Evolutionary conservation across 2,888 invertebrate species (phyloP).

Genomic region (Oxytorus armatus): DNA sequence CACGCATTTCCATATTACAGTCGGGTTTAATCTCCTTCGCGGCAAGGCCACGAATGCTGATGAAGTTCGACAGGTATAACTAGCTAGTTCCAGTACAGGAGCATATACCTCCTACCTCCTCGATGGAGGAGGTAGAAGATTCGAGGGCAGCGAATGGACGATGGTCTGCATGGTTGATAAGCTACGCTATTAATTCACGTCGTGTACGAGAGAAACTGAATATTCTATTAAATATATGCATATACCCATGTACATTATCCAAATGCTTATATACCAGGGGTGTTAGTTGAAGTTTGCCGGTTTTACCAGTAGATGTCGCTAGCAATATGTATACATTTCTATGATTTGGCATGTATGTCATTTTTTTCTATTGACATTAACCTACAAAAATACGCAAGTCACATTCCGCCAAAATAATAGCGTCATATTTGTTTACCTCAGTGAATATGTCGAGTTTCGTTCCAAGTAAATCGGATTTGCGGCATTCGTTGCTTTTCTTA

Average conservation of each 20-base stretch:
- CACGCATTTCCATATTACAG: slow-evolving; percentile 82
- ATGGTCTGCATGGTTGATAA: slow-evolving; percentile 59
- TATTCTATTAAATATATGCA: too few relatives aligned
- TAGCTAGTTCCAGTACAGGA: slow-evolving; percentile 44
- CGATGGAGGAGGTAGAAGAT: slow-evolving; percentile 7
- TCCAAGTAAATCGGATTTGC: too few relatives aligned
- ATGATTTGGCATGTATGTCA: too few relatives aligned
- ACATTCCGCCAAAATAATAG: too few relatives aligned
- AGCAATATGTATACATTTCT: too few relatives aligned
- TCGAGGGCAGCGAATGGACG: slow-evolving; percentile 35
- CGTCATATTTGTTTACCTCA: too few relatives aligned
- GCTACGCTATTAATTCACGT: slow-evolving; percentile 54
- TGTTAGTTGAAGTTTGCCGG: too few relatives aligned
- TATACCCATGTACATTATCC: not conserved
- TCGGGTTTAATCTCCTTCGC: slow-evolving; percentile 78
- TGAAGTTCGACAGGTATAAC: slow-evolving; percentile 76
- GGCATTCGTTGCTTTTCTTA: too few relatives aligned
- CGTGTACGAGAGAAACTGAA: slow-evolving; percentile 21
- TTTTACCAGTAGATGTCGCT: too few relatives aligned
- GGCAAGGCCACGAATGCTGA: slow-evolving; percentile 72
- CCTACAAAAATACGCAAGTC: too few relatives aligned
- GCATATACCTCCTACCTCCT: not conserved
- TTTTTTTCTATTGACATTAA: too few relatives aligned
- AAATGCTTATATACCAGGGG: not conserved
- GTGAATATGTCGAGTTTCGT: too few relatives aligned